A percentile compares a stretch with the other conserved stretches of the same genome.
Evolutionary conservation across 2,113 vertebrate species (phyloP).

Genomic region (Hippocampus zosterae): DNA sequence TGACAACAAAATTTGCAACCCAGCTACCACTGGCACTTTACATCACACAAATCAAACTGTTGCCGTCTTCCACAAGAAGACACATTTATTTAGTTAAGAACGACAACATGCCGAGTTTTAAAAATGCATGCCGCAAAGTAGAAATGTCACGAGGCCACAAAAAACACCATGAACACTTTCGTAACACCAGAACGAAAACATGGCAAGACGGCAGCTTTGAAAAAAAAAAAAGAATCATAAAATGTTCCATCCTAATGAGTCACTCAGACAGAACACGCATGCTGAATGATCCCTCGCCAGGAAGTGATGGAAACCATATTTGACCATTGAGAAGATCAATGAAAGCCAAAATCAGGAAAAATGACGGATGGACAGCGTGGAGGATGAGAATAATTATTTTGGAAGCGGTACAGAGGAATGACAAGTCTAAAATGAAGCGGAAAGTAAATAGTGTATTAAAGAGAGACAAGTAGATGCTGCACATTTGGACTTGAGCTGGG

Average conservation of each 20-base stretch:
- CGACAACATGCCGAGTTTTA: background rate
- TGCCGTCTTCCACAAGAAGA: background rate
- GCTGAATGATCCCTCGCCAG: slow-evolving; percentile 30
- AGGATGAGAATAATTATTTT: slow-evolving; percentile 27
- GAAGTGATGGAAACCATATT: slow-evolving; percentile 25
- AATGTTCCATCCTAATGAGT: slow-evolving; percentile 3
- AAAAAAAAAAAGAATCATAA: background rate
- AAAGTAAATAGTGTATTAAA: slow-evolving; percentile 27
- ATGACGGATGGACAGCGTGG: slow-evolving; percentile 40
- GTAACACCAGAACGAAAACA: background rate
- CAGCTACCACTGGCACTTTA: background rate
- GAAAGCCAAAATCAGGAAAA: slow-evolving; percentile 39
- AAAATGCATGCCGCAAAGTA: background rate
- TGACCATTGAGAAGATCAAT: slow-evolving; percentile 56
- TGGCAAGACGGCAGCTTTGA: background rate
- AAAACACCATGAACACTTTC: background rate
- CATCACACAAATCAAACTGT: background rate
- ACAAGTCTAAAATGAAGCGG: background rate
- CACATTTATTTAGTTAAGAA: background rate
- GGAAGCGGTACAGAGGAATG: slow-evolving; percentile 17
- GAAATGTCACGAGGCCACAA: background rate
- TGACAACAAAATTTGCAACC: background rate
- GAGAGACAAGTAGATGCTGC: background rate
- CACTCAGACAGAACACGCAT: slow-evolving; percentile 24
- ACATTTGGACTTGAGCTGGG: background rate